Conservation (phyloP, 53 echinoderm and acorn worm genomes). For the Hippasteria phrygiana region DNA sequence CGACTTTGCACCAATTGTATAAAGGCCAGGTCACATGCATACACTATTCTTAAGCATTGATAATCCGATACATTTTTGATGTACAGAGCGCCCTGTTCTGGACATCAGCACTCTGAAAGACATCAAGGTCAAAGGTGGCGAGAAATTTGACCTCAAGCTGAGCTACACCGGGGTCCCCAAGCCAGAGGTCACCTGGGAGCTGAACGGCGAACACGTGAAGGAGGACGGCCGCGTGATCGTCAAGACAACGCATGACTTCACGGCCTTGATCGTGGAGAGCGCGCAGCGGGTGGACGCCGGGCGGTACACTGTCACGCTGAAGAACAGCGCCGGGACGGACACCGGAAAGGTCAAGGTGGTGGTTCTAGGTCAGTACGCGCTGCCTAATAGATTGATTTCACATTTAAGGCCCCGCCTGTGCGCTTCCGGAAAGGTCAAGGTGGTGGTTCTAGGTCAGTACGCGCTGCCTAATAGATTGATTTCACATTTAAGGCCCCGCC, state of each 20-base stretch:
- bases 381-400: no score
- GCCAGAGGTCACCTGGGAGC: slow-evolving; percentile 86
- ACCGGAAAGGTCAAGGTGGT: slow-evolving; percentile 86
- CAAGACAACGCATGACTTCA: slow-evolving; percentile 77
- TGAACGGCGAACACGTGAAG: slow-evolving; percentile 72
- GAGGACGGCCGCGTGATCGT: slow-evolving; percentile 84
- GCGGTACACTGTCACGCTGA: slow-evolving; percentile 81
- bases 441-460: slow-evolving; percentile 86
- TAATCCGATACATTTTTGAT: neutral
- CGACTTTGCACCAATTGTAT: no score
- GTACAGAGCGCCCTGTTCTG: slow-evolving; percentile 85
- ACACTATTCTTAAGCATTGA: no score
- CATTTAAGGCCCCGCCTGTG: no score
- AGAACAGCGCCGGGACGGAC: slow-evolving; percentile 90
- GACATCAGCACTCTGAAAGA: slow-evolving; percentile 86
- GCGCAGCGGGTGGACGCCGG: slow-evolving; percentile 84
- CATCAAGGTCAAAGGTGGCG: slow-evolving; percentile 97
- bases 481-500: no score
- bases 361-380: slow-evolving; percentile 88
- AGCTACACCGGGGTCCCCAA: slow-evolving; percentile 90
- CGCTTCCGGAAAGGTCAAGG: slow-evolving; percentile 87
- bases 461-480: no score
- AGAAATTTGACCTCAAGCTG: slow-evolving; percentile 87
- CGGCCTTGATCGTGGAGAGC: slow-evolving; percentile 81
- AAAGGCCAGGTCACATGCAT: no score